These are phyloP conservation scores for Eurytoma adleriae DNA, from an alignment of 2,888 invertebrate species.

Conservation along the genomic window DNA sequence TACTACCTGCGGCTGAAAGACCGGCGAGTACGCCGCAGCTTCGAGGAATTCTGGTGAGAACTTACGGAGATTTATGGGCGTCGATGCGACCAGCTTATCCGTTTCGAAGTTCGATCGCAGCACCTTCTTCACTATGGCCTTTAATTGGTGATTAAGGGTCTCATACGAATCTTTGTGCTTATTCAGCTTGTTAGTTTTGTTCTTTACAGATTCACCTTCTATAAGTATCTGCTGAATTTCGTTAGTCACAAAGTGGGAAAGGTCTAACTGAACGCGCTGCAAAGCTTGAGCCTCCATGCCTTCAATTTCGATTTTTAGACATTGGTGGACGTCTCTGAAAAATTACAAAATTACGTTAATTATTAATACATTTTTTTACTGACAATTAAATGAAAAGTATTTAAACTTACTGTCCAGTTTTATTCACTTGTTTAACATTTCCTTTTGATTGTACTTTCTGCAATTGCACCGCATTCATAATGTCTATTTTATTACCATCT, in stretches of 20 bases:
- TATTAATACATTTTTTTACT: not conserved
- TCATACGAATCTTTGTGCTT: conserved; percentile 60
- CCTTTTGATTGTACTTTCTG: conserved; percentile 65
- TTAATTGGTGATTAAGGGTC: conserved; percentile 68
- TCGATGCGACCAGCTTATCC: not conserved
- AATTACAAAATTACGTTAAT: not conserved
- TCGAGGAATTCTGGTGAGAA: conserved; percentile 65
- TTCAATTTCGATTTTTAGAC: conserved; percentile 72
- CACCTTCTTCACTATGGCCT: conserved; percentile 69
- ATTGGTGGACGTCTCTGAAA: conserved; percentile 63
- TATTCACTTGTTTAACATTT: too few species aligned
- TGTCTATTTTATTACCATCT: conserved; percentile 69
- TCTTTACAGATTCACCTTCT: not conserved
- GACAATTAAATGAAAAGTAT: not conserved
- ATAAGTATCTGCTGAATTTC: conserved; percentile 63
- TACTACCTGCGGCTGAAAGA: conserved; percentile 70
- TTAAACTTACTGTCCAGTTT: not conserved
- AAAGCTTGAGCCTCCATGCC: conserved; percentile 68
- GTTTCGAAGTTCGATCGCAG: conserved; percentile 70
- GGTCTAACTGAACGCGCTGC: conserved; percentile 67
- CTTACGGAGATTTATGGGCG: conserved; percentile 51
- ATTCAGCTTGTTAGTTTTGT: not conserved
- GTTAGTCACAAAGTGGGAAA: conserved; percentile 69
- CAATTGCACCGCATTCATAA: conserved; percentile 71
- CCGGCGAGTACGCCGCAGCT: conserved; percentile 64